phyloP scores from a whole-genome alignment of 2,888 invertebrate genomes.

The Seira ritae region DNA sequence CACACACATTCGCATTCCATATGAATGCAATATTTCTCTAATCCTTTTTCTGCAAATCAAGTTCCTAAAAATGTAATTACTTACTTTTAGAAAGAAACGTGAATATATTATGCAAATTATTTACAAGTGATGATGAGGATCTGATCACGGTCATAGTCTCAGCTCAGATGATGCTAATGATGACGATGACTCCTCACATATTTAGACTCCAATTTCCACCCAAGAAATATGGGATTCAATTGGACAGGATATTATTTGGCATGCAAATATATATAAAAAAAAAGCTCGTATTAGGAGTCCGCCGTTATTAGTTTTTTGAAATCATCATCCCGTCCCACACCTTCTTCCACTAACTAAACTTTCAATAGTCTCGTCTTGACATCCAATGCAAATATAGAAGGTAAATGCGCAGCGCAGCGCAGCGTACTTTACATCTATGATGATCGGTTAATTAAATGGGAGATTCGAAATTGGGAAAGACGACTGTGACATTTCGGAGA shows the following conservation, averaged over 20 bases:
- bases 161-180: slow-evolving; percentile 5
- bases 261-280: slow-evolving; percentile 29
- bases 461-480: background rate
- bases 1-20: slow-evolving; percentile 13
- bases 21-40: slow-evolving; percentile 22
- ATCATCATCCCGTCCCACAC: too few species aligned
- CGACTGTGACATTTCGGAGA: too few species aligned
- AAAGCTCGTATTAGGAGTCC: too few species aligned
- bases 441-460: background rate
- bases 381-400: background rate
- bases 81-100: slow-evolving; percentile 44
- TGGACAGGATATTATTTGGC: slow-evolving; percentile 48
- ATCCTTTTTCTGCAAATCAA: slow-evolving; percentile 51
- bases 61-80: slow-evolving; percentile 56
- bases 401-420: too few species aligned
- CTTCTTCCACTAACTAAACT: background rate
- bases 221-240: background rate
- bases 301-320: too few species aligned
- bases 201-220: slow-evolving; percentile 26
- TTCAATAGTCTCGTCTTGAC: slow-evolving; percentile 10
- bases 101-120: slow-evolving; percentile 55
- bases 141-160: background rate
- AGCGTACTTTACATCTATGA: too few species aligned
- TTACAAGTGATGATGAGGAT: slow-evolving; percentile 1
- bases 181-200: background rate